Conservation (phyloP, 2,888 invertebrate genomes). For the Lasioglossum villosulum region DNA sequence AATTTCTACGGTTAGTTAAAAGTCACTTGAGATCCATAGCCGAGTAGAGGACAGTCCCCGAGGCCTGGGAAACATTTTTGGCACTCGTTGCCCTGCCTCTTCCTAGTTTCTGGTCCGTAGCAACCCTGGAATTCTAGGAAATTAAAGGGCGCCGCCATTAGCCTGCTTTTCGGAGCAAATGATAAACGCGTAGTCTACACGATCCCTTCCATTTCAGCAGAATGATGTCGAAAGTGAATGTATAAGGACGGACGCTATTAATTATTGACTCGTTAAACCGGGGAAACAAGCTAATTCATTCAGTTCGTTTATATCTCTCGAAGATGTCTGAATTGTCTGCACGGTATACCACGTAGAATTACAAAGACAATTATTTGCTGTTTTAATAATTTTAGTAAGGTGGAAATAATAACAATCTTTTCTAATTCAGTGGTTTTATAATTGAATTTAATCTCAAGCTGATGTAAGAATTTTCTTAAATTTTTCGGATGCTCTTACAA, state of each 20-base stretch:
- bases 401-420: too few relatives aligned
- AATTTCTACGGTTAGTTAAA: constrained; percentile 78
- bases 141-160: constrained; percentile 69
- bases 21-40: constrained; percentile 74
- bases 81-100: constrained; percentile 41
- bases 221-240: background rate
- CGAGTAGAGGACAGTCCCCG: constrained; percentile 33
- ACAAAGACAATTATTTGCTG: too few relatives aligned
- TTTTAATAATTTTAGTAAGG: too few relatives aligned
- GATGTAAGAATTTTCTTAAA: too few relatives aligned
- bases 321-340: background rate
- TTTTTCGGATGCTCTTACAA: too few relatives aligned
- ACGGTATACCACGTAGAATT: too few relatives aligned
- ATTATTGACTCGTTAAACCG: background rate
- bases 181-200: background rate
- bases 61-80: constrained; percentile 75
- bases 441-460: too few relatives aligned
- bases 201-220: background rate
- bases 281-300: background rate
- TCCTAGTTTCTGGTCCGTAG: background rate
- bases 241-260: background rate
- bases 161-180: constrained; percentile 28
- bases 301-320: background rate
- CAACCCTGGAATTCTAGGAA: constrained; percentile 48
- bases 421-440: too few relatives aligned